Base-by-base conservation (phyloP, 2,888 invertebrate genomes). In the Philhelius pedissequus region DNA sequence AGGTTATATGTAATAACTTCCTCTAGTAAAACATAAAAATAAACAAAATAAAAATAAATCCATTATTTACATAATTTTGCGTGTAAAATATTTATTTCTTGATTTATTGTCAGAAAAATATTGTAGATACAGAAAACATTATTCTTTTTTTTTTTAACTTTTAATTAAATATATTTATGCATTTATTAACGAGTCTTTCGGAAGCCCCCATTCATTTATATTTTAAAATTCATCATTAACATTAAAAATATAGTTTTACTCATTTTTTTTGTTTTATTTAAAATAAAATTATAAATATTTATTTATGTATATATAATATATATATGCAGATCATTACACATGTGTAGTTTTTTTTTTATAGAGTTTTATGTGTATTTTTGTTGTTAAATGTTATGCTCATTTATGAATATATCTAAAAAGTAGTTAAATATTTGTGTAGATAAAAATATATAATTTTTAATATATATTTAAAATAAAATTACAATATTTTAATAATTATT, bases 61-160 rank as follows among this genome's bases (percentile, higher is more conserved):
- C 13, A 27, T 30, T 1, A 27, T 25, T 4, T 43, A 3, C 5
- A 18, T 20, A 45, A 64, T 35, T 32, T 71, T 76, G 43, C 68
- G 75, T 84, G 80, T 80, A 84, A 84, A 84, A 84, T 84, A 84
- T 84, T 84, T 84, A 83, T 84, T 75, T 76, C 60, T 76, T 66
- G 70, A 84, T 80, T 30, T 43, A 80, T 60, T 80, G 75, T 84
- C 75, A 76, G 76, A 69, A 74, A 52, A 27, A 40, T 25, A 9
- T 25, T 60, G 52, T 71, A 66, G 71, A 80, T 80, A 80, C 75
- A 76, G 75, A 71, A 60, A 77, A 77, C 58, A 68, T 76, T 27
- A 18, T 68, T 64, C 32, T 9, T 68, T 64, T 62, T 56, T 32
- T 27, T 18, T 54, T 56, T 6, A 13, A 32, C 66, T 18, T 66